A percentile compares a stretch with the other conserved stretches of the same genome.
These are phyloP conservation scores for Thera britannica DNA, from an alignment of 2,888 invertebrate species.

Conservation along the genomic window DNA sequence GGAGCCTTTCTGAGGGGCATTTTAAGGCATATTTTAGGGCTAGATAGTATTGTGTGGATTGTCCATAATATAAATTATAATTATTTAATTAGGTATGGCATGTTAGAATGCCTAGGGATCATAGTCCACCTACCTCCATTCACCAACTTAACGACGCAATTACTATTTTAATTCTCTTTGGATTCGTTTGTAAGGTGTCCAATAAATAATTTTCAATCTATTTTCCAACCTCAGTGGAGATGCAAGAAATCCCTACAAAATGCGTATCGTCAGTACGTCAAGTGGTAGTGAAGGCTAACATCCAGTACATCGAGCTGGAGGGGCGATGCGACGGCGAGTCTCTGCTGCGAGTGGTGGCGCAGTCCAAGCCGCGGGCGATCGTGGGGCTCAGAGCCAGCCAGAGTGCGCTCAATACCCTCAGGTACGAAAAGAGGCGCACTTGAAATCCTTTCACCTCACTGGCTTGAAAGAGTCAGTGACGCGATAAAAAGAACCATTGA, in stretches of 20 bases:
- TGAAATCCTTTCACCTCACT: no score
- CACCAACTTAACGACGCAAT: no score
- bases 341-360: conserved; percentile 91
- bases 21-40: no score
- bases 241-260: conserved; percentile 94
- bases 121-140: no score
- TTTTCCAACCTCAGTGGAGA: conserved; percentile 60
- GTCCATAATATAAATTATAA: no score
- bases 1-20: no score
- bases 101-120: no score
- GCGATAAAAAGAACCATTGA: no score
- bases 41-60: no score
- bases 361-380: conserved; percentile 92
- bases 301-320: conserved; percentile 98
- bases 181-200: background rate
- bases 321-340: conserved; percentile 96
- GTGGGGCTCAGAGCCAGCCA: conserved; percentile 79
- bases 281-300: conserved; percentile 92
- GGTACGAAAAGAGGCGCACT: conserved; percentile 42
- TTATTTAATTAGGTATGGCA: no score
- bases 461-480: no score
- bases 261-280: conserved; percentile 90
- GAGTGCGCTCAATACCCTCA: conserved; percentile 55
- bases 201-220: background rate
- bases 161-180: background rate